These are phyloP conservation scores for Celastrina argiolus DNA, from an alignment of 2,888 invertebrate genomes.

Conservation along the genomic window DNA sequence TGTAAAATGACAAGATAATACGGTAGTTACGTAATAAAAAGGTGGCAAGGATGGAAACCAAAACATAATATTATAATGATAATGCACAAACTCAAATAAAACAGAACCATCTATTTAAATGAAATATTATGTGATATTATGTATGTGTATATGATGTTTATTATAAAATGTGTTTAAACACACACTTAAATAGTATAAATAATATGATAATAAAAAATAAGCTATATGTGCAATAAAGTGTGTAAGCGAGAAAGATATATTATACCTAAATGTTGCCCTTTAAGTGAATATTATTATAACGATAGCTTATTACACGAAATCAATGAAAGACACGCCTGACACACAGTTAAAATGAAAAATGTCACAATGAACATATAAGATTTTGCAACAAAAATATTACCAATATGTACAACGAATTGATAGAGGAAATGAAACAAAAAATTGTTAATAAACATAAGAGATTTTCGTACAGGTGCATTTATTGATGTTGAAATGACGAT, in stretches of 20 bases:
- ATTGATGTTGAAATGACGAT: not conserved
- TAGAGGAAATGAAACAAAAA: not conserved
- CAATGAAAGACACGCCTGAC: not conserved
- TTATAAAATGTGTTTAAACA: not conserved
- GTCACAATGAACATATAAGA: not conserved
- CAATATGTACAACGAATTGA: not conserved
- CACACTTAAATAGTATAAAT: not conserved
- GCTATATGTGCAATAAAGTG: not conserved
- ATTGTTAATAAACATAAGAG: not conserved
- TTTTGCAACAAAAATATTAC: not conserved
- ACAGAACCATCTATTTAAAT: not conserved
- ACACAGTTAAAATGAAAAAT: not conserved
- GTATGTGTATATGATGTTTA: not conserved
- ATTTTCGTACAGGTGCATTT: not conserved
- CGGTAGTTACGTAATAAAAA: not conserved
- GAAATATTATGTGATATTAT: not conserved
- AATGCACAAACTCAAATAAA: not conserved
- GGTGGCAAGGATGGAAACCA: not conserved
- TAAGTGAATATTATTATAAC: no score
- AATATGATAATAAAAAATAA: not conserved
- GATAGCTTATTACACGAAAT: not conserved
- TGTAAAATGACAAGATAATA: no score
- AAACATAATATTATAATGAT: not conserved
- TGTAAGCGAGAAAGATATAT: not conserved
- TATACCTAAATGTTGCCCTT: no score